A percentile compares a stretch with the other conserved stretches of the same genome.
Conservation (phyloP, 2,797 vertebrate species). For the Apodemus agrarius region DNA sequence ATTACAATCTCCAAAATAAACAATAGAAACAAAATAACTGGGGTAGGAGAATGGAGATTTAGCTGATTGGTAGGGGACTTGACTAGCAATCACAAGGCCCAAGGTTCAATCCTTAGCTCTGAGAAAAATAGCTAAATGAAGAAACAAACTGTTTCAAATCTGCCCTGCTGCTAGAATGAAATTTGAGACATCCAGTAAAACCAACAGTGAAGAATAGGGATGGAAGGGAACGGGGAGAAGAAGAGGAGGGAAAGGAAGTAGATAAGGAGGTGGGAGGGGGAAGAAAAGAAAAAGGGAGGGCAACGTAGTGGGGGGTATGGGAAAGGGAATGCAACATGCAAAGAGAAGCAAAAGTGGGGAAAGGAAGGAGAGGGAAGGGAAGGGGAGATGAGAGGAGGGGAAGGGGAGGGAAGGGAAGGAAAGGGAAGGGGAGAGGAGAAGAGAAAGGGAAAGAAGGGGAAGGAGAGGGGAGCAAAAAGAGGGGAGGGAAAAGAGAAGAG, state of each 20-base stretch:
- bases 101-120: not conserved
- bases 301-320: no score
- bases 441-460: accelerated
- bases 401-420: no score
- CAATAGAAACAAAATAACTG: not conserved
- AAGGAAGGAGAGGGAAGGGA: no score
- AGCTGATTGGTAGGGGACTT: not conserved
- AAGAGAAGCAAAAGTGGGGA: no score
- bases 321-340: not conserved
- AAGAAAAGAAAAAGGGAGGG: no score
- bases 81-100: no score
- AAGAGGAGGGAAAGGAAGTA: not conserved
- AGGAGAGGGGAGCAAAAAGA: accelerated
- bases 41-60: not conserved
- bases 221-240: not conserved
- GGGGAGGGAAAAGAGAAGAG: no score
- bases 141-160: not conserved
- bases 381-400: no score
- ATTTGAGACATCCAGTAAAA: not conserved
- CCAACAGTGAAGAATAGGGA: not conserved
- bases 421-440: accelerated
- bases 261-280: no score
- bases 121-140: not conserved
- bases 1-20: not conserved
- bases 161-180: not conserved